These are phyloP conservation scores for Callopanchax toddi DNA, from an alignment of 2,113 vertebrate genomes.

Conservation along the genomic window DNA sequence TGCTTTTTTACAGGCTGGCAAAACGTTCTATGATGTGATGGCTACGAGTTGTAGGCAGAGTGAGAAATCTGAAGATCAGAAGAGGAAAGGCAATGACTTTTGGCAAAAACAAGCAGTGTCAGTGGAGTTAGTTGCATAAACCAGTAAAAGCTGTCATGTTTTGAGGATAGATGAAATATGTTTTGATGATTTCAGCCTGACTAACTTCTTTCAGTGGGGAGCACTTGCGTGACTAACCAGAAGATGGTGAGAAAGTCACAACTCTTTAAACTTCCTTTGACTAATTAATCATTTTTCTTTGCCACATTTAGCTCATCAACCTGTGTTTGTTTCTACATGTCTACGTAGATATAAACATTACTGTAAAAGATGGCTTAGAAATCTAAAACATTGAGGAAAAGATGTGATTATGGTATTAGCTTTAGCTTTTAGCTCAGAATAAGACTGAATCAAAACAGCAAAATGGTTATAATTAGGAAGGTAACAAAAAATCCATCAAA, in stretches of 20 bases:
- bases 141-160: constrained; percentile 23
- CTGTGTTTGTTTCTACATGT: too few relatives aligned
- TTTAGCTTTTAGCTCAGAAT: not conserved
- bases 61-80: constrained; percentile 40
- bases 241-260: constrained; percentile 15
- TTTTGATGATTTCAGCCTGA: constrained; percentile 43
- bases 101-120: constrained; percentile 35
- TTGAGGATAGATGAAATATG: constrained; percentile 31
- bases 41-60: constrained; percentile 39
- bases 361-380: too few relatives aligned
- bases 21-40: constrained; percentile 29
- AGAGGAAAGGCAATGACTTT: constrained; percentile 6
- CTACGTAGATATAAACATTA: not conserved
- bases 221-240: constrained; percentile 37
- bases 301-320: not conserved
- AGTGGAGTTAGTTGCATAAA: constrained; percentile 23
- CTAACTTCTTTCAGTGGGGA: constrained; percentile 17
- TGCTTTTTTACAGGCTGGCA: constrained; percentile 27
- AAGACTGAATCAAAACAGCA: not conserved
- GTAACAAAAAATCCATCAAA: not conserved
- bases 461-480: too few relatives aligned
- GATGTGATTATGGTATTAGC: not conserved
- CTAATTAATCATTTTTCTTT: constrained; percentile 4
- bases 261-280: constrained; percentile 19
- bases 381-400: too few relatives aligned